Evolutionary conservation across 2,797 vertebrate genomes (phyloP), one percentile per base, ranked within the genome.

Genomic region (Neopelma chrysocephalum): DNA sequence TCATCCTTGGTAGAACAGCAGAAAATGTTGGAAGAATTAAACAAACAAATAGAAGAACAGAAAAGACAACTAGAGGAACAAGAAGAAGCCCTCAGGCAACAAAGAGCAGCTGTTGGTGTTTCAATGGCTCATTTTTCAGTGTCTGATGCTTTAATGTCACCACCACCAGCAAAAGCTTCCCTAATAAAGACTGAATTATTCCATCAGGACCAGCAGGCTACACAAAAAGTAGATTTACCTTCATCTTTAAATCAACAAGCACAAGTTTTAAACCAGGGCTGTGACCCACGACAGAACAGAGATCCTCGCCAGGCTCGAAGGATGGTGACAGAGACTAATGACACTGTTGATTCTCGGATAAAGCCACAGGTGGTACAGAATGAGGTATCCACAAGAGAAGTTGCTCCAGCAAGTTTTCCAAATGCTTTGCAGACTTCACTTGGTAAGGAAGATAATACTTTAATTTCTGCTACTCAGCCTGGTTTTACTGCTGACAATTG

Each of bases 121-220:
- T 99, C 99, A 69, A 99, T 99, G 99, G 99, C 99, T 82, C 99
- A 99, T 92, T 99, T 99, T 97, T 99, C 99, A 10, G 99, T 99
- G 87, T 99, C 99, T 6, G 99, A 99, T 70, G 98, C 99, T 22
- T 96, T 99, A 48, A 98, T 99, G 99, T 99, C 99, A 22, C 99
- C 99, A 10, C 98, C 99, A 34, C 96, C 98, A 85, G 89, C 82
- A 45, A 99, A 99, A 96, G 70, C 98, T 27, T 94, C 99, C 11
- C 45, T 98, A 50, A 56, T 98, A 16, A 97, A 97, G 75, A 93
- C 87, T 61, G 98, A 98, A 47, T 92, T 98, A 50, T 97, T 98
- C 81, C 96, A 97, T 26, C 97, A 97, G 29, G 98, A 98, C 45
- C 98, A 97, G 91, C 98, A 97, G 18, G 65, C 64, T 72, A 34